Evolutionary conservation across 2,888 invertebrate genomes (phyloP).

Genomic region (Thymelicus sylvestris): DNA sequence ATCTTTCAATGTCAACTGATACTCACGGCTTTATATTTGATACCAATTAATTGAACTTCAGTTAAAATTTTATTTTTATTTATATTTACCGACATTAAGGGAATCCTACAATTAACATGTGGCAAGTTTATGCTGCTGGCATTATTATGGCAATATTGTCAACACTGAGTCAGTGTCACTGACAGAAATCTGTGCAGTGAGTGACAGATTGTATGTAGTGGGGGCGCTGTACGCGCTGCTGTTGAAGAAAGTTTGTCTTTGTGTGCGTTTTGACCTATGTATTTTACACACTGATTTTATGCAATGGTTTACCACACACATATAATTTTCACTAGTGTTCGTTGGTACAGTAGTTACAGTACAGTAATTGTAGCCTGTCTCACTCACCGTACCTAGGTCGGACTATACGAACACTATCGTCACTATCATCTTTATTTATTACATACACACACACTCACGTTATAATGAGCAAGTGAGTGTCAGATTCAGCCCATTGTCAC

Average conservation of each 20-base stretch:
- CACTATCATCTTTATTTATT: background rate
- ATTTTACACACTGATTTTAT: slow-evolving; percentile 3
- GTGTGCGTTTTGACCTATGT: slow-evolving; percentile 10
- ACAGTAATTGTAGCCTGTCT: slow-evolving; percentile 30
- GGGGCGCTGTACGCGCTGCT: too few species aligned
- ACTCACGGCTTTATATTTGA: too few species aligned
- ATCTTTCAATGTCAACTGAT: too few species aligned
- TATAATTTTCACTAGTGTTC: slow-evolving; percentile 13
- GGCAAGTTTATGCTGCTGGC: too few species aligned
- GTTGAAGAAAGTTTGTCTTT: background rate
- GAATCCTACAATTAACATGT: too few species aligned
- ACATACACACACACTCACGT: slow-evolving; percentile 49
- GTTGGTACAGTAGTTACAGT: background rate
- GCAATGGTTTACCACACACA: slow-evolving; percentile 30
- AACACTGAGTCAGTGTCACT: too few species aligned
- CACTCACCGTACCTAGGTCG: slow-evolving; percentile 17
- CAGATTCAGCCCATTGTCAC: slow-evolving; percentile 59
- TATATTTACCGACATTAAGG: too few species aligned
- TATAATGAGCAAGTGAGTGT: slow-evolving; percentile 51
- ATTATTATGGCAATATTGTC: too few species aligned
- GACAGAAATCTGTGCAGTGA: too few species aligned
- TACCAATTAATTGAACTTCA: too few species aligned
- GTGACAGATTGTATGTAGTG: too few species aligned
- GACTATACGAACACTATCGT: background rate
- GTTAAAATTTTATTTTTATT: too few species aligned